Conservation (phyloP, 2,888 invertebrate species). For the Apotomis turbidana region DNA sequence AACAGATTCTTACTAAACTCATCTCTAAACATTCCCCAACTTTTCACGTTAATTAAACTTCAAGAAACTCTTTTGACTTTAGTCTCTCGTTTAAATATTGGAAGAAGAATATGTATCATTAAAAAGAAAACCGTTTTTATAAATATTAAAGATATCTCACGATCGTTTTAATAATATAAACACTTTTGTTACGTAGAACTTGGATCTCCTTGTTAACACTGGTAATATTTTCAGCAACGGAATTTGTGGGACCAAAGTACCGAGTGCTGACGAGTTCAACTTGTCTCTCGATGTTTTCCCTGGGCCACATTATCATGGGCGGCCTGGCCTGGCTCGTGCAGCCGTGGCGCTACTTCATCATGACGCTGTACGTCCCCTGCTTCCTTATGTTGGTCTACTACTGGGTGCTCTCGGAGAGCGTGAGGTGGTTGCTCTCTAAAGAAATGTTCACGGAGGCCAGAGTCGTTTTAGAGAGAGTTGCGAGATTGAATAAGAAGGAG, state of each 20-base stretch:
- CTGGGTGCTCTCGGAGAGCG: conserved; percentile 86
- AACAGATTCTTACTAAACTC: no score
- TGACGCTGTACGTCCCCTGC: conserved; percentile 87
- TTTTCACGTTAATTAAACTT: no score
- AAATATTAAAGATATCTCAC: no score
- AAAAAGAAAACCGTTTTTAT: no score
- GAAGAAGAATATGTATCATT: no score
- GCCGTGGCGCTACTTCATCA: conserved; percentile 87
- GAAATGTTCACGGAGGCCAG: conserved; percentile 85
- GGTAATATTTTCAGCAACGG: conserved; percentile 82
- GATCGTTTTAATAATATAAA: no score
- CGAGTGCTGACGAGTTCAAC: conserved; percentile 88
- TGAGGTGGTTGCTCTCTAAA: conserved; percentile 90
- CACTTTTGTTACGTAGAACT: no score
- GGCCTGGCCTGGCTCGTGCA: conserved; percentile 86
- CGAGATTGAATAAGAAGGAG: conserved; percentile 83
- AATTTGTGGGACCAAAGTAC: conserved; percentile 89
- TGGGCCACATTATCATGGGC: conserved; percentile 88
- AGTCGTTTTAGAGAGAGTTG: conserved; percentile 83
- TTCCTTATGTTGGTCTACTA: conserved; percentile 86
- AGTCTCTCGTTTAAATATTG: no score
- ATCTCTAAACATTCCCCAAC: no score
- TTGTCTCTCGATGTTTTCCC: conserved; percentile 87
- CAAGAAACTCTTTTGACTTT: no score
- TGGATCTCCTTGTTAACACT: no score